Conservation (phyloP, 2,888 invertebrate genomes). For the Trissolcus brochymenae region DNA sequence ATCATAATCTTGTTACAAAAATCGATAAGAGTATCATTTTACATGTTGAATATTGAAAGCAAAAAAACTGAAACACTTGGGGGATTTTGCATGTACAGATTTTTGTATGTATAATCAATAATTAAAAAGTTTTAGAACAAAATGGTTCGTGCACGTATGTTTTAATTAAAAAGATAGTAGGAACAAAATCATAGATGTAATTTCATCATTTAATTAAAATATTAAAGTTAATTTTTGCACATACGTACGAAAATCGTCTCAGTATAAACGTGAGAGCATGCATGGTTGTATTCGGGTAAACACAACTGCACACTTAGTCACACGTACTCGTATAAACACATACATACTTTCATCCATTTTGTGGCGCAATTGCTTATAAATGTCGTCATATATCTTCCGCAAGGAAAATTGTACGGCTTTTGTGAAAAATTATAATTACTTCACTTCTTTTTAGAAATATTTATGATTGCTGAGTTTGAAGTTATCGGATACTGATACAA, state of each 20-base stretch:
- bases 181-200: background rate
- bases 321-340: constrained; percentile 31
- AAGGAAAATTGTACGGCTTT: constrained; percentile 45
- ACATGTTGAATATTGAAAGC: constrained; percentile 3
- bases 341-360: constrained; percentile 50
- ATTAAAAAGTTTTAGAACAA: background rate
- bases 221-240: constrained; percentile 2
- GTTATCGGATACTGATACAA: constrained; percentile 31
- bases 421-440: constrained; percentile 39
- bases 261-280: constrained; percentile 15
- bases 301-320: constrained; percentile 4
- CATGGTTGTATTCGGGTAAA: constrained; percentile 13
- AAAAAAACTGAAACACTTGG: background rate
- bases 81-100: too few species aligned
- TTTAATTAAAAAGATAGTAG: background rate
- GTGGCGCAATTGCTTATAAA: constrained; percentile 54
- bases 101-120: too few species aligned
- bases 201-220: constrained; percentile 2
- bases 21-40: constrained; percentile 27
- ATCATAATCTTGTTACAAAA: too few species aligned
- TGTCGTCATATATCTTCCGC: constrained; percentile 55
- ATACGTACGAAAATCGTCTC: constrained; percentile 7
- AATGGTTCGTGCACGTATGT: background rate
- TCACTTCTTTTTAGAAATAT: constrained; percentile 31
- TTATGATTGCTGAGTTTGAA: constrained; percentile 32